phyloP scores from a whole-genome alignment of 2,888 invertebrate genomes.

The Zaprionus lineosus region DNA sequence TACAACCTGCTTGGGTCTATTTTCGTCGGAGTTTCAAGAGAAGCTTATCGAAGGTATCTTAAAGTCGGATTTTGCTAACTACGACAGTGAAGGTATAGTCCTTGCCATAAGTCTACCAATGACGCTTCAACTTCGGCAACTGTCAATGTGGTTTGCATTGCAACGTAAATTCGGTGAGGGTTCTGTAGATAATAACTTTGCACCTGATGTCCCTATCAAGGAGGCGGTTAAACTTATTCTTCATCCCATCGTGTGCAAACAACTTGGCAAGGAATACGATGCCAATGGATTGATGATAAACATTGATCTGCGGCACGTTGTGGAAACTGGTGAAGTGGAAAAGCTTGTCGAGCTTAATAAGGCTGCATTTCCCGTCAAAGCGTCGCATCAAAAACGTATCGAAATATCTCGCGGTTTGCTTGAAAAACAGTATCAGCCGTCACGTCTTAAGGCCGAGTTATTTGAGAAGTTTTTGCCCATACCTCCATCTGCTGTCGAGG shows the following conservation, averaged over 20 bases:
- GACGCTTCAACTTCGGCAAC: conserved; percentile 87
- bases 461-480: conserved; percentile 84
- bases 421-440: conserved; percentile 84
- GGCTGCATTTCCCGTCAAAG: conserved; percentile 65
- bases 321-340: conserved; percentile 85
- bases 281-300: conserved; percentile 83
- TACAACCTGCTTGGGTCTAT: conserved; percentile 88
- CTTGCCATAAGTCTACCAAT: conserved; percentile 89
- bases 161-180: conserved; percentile 84
- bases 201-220: conserved; percentile 86
- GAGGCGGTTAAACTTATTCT: conserved; percentile 91
- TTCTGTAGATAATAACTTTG: conserved; percentile 80
- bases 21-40: conserved; percentile 85
- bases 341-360: conserved; percentile 79
- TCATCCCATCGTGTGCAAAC: conserved; percentile 85
- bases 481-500: conserved; percentile 84
- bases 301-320: conserved; percentile 83
- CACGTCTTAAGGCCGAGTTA: conserved; percentile 82
- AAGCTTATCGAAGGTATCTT: conserved; percentile 84
- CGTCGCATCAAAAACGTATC: conserved; percentile 61
- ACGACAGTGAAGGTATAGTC: conserved; percentile 87
- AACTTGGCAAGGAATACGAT: conserved; percentile 85
- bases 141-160: conserved; percentile 86
- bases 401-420: conserved; percentile 87
- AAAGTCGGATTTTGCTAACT: conserved; percentile 84